phyloP scores from a whole-genome alignment of 2,888 invertebrate genomes.

The Subacronicta megacephala region DNA sequence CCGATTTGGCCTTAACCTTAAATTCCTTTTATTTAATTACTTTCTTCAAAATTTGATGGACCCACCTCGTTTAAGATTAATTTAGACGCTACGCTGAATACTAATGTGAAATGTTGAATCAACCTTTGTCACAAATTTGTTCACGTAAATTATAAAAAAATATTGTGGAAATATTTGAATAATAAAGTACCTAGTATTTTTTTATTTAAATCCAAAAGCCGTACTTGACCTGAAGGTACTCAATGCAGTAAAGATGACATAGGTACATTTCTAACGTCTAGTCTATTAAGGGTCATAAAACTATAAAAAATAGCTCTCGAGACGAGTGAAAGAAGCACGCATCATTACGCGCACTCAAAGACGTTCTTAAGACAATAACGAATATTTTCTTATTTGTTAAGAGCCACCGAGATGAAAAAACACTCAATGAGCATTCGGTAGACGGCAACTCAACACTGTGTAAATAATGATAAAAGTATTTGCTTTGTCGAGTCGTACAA shows the following conservation, averaged over 20 bases:
- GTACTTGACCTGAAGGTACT: constrained; percentile 14
- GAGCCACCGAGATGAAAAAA: constrained; percentile 70
- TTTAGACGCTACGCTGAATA: neutral
- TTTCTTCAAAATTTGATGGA: neutral
- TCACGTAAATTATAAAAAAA: neutral
- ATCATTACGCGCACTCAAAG: constrained; percentile 53
- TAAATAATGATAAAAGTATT: constrained; percentile 88
- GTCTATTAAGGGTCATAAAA: constrained; percentile 33
- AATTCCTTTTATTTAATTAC: neutral
- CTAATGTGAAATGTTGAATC: no score
- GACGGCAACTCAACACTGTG: constrained; percentile 82
- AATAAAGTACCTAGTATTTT: no score
- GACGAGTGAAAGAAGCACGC: constrained; percentile 40
- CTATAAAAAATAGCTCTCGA: constrained; percentile 33
- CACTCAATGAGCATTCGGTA: constrained; percentile 75
- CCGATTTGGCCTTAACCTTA: no score
- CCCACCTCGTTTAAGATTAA: neutral
- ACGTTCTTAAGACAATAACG: constrained; percentile 69
- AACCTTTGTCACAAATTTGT: no score
- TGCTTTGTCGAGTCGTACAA: constrained; percentile 83
- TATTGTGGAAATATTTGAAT: neutral
- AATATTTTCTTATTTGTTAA: constrained; percentile 70
- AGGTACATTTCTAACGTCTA: constrained; percentile 16
- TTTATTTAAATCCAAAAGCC: constrained; percentile 10
- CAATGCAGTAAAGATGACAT: constrained; percentile 27